Evolutionary conservation across 2,797 vertebrate species (phyloP), one percentile per base, ranked within the genome.

Genomic region (Crenuchus spilurus): DNA sequence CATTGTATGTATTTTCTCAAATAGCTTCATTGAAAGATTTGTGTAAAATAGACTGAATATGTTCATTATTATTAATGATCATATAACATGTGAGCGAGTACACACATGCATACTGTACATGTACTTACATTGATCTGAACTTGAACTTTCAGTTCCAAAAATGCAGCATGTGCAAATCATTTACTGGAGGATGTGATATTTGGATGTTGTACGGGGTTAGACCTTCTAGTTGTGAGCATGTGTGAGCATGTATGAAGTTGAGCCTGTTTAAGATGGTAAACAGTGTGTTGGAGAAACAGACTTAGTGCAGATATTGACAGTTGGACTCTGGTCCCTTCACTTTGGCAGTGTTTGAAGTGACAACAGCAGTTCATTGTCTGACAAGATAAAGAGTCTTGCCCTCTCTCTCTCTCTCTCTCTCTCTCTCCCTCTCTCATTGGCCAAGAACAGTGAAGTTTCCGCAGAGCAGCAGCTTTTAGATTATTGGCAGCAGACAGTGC

Each of bases 331-430:
- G 10, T 41, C 8, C 22, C 37, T 8, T 44, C 18, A 28, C 14
- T 63, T 14, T 51, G 66, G 42, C 60, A 71, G 22, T 24, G 24
- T 51, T 67, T 76, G 41, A 70, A 61, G 49, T 41, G 39, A 35
- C 58, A 54, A 46, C 65, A 75, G 46, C 39, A 63, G 48, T 64
- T 57, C 8, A 49, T 76, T 70, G 66, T 70, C 41, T 70, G 60
- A 64, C 60, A 37, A 30, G 18, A 76, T 37, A 71, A 76, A 26
- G 51, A 54, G 48, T 9, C 41, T 10, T 1, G 10, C 14, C 30
- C 4, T 46, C 24, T 11, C 18, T 64, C 8, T 48, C 10, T 31
- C 24, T 64, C 22, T 44, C 6, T 42, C 7, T 64, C 9, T 35
- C 18, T 51, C 44, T 66, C n/a, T 63, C 39, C 26, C 49, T 51